Evolutionary conservation across 2,888 invertebrate species (phyloP).

Genomic region (Acanthosoma haemorrhoidale): DNA sequence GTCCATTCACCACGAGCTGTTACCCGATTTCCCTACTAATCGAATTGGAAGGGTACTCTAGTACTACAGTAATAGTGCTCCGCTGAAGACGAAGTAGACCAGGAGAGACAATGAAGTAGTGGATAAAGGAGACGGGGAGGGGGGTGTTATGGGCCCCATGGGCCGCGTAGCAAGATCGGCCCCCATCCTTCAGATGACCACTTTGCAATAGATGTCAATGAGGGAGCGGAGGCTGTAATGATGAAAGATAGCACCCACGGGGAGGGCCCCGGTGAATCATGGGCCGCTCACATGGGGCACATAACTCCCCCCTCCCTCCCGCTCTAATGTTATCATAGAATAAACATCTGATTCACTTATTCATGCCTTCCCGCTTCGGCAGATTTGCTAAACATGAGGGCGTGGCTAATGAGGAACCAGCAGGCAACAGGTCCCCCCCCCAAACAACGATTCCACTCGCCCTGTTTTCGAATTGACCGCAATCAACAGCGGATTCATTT

Average conservation of each 20-base stretch:
- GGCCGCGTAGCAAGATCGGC: constrained; percentile 7
- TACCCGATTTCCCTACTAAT: too few relatives aligned
- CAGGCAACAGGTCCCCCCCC: constrained; percentile 11
- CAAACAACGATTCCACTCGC: background rate
- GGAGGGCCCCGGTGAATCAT: constrained; percentile 50
- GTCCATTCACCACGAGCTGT: too few relatives aligned
- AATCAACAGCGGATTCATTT: too few relatives aligned
- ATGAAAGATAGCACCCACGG: constrained; percentile 52
- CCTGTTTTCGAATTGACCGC: background rate
- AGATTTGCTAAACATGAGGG: constrained; percentile 30
- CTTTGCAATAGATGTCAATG: constrained; percentile 49
- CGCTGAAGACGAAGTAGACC: background rate
- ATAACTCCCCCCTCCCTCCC: constrained; percentile 28
- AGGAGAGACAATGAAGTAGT: background rate
- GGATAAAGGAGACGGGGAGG: background rate
- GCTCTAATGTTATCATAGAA: constrained; percentile 38
- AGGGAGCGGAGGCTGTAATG: constrained; percentile 48
- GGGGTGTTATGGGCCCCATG: constrained; percentile 14
- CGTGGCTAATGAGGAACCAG: background rate
- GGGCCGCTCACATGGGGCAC: constrained; percentile 39
- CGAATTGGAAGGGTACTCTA: too few relatives aligned
- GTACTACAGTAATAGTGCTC: too few relatives aligned
- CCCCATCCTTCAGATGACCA: constrained; percentile 47
- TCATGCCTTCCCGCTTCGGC: constrained; percentile 30
- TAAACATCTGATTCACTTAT: constrained; percentile 38